A percentile compares a stretch with the other conserved stretches of the same genome.
phyloP scores from a whole-genome alignment of 2,797 vertebrate genomes.

The Cheirogaleus major region DNA sequence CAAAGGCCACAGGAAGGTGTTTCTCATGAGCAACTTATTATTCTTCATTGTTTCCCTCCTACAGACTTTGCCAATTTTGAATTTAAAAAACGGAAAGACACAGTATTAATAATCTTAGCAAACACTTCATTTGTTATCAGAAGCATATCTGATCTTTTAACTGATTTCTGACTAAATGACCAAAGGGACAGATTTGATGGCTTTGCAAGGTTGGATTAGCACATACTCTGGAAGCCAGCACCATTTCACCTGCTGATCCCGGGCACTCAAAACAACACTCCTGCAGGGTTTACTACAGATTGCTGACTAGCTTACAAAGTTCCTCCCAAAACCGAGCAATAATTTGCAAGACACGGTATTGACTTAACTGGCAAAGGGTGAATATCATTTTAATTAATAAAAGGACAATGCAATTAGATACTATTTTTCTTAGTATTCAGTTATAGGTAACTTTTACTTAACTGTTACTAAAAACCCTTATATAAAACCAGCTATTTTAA shows the following conservation, averaged over 20 bases:
- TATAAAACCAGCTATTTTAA: background rate
- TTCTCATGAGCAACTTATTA: background rate
- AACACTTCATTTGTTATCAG: background rate
- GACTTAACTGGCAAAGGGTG: background rate
- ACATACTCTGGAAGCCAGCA: conserved; percentile 71
- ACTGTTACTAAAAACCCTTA: background rate
- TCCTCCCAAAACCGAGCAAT: background rate
- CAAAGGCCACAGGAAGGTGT: background rate
- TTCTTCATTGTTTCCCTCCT: background rate
- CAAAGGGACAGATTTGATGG: conserved; percentile 44
- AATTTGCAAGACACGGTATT: background rate
- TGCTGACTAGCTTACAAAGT: conserved; percentile 3
- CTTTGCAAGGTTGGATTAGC: background rate
- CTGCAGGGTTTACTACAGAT: conserved; percentile 46
- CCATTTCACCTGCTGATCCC: conserved; percentile 98
- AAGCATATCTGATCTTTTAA: background rate
- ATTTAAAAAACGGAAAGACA: background rate
- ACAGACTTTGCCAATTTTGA: background rate
- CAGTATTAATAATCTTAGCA: background rate
- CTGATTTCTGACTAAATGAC: background rate
- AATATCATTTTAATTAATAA: background rate
- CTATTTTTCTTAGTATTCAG: background rate
- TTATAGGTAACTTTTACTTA: background rate
- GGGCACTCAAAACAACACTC: conserved; percentile 92
- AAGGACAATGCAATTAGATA: background rate